Percentiles rank a stretch among this genome's conserved stretches.
phyloP scores from a whole-genome alignment of 1,140 invertebrate genomes.

The Nymphalis io region DNA sequence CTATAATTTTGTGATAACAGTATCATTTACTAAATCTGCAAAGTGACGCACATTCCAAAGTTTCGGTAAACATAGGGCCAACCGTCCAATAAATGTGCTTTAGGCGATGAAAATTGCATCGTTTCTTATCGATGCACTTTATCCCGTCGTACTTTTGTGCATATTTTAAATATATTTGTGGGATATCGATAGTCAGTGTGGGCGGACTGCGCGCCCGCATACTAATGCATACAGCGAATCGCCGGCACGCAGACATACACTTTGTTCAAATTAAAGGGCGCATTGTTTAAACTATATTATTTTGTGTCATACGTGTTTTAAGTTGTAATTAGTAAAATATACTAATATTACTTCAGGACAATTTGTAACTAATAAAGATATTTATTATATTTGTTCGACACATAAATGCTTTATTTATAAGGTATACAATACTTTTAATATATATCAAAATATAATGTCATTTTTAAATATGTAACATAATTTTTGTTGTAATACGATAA shows the following conservation, averaged over 20 bases:
- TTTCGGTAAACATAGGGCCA: conserved; percentile 68
- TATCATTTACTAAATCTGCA: not conserved
- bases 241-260: conserved; percentile 34
- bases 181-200: conserved; percentile 64
- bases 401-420: too few relatives aligned
- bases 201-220: conserved; percentile 62
- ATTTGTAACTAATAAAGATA: too few relatives aligned
- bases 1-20: conserved; percentile 5
- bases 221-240: conserved; percentile 53
- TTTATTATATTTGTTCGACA: too few relatives aligned
- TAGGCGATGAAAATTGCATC: conserved; percentile 74
- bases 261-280: conserved; percentile 29
- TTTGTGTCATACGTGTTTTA: not conserved
- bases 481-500: too few relatives aligned
- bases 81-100: conserved; percentile 57
- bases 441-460: too few relatives aligned
- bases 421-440: too few relatives aligned
- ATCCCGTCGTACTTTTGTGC: conserved; percentile 68
- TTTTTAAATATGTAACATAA: too few relatives aligned
- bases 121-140: conserved; percentile 74
- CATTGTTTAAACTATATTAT: not conserved
- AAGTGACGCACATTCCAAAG: conserved; percentile 15
- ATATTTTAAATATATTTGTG: conserved; percentile 76
- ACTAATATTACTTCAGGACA: too few relatives aligned
- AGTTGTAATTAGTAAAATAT: too few relatives aligned